Percentiles rank a stretch among this genome's conserved stretches.
Evolutionary conservation across 1,140 invertebrate species (phyloP).

Genomic region (Acromyrmex echinatior): DNA sequence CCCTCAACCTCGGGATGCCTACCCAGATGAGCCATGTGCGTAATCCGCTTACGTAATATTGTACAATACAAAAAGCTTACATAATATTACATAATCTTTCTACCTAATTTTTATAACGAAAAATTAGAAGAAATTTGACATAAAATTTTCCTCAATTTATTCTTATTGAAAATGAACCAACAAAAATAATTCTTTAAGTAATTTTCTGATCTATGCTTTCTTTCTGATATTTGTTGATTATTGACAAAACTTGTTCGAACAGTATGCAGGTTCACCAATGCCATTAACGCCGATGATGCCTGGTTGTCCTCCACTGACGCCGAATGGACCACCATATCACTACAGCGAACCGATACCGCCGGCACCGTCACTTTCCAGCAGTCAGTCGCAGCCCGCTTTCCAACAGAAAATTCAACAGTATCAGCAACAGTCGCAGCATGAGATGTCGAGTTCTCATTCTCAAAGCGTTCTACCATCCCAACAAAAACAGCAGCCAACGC

Average conservation of each 20-base stretch:
- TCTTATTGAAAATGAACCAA: not conserved
- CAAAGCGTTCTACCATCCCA: conserved; percentile 72
- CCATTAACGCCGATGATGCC: conserved; percentile 85
- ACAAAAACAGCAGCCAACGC: conserved; percentile 78
- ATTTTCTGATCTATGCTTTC: not conserved
- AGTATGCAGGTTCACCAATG: conserved; percentile 85
- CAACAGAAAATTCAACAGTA: conserved; percentile 84
- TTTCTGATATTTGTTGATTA: not conserved
- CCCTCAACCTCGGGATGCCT: conserved; percentile 83
- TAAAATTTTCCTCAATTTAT: too few species aligned
- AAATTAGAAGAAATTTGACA: not conserved
- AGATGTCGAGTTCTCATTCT: conserved; percentile 75
- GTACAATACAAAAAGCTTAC: too few species aligned
- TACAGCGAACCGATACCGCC: conserved; percentile 85
- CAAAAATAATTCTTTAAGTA: conserved; percentile 12
- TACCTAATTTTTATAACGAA: not conserved
- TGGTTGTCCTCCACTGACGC: conserved; percentile 84
- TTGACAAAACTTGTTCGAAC: conserved; percentile 39
- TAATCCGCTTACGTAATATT: conserved; percentile 28
- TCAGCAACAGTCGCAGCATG: conserved; percentile 79
- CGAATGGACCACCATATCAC: conserved; percentile 85
- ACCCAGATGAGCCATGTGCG: conserved; percentile 82
- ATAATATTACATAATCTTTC: not conserved
- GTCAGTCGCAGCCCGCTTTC: conserved; percentile 87
- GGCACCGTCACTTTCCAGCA: conserved; percentile 86